Conservation (phyloP, 2,113 vertebrate genomes). For the Pungitius pungitius region DNA sequence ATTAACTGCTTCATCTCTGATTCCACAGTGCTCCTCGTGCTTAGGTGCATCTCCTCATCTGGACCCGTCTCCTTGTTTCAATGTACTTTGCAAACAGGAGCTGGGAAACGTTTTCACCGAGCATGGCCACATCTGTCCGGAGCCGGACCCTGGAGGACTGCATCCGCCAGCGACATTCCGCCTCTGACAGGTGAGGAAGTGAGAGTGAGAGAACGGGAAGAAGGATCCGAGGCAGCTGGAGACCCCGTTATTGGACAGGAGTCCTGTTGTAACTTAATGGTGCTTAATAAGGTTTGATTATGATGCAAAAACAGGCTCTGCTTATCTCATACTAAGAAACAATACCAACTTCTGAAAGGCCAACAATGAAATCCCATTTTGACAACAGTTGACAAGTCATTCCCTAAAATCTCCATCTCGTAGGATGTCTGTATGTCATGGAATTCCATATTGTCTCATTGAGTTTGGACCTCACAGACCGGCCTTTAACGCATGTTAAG, state of each 20-base stretch:
- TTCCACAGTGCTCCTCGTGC: background rate
- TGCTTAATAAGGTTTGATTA: slow-evolving; percentile 4
- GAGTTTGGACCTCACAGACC: background rate
- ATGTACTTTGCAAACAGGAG: slow-evolving; percentile 58
- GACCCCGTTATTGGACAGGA: slow-evolving; percentile 68
- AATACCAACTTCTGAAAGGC: background rate
- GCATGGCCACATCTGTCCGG: slow-evolving; percentile 71
- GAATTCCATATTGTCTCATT: background rate
- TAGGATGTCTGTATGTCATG: background rate
- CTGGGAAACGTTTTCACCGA: slow-evolving; percentile 69
- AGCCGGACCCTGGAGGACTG: slow-evolving; percentile 63
- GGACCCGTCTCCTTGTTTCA: slow-evolving; percentile 30
- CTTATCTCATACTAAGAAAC: background rate
- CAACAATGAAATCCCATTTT: background rate
- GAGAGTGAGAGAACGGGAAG: slow-evolving; percentile 79
- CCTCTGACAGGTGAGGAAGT: slow-evolving; percentile 83
- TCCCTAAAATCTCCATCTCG: background rate
- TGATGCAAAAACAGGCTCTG: slow-evolving; percentile 1
- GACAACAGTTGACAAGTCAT: background rate
- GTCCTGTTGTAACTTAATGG: slow-evolving; percentile 38
- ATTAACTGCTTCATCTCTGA: too few species aligned
- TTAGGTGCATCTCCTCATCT: slow-evolving; percentile 22
- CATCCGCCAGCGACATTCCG: slow-evolving; percentile 79
- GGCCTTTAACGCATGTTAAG: background rate
- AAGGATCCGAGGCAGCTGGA: slow-evolving; percentile 76